Evolutionary conservation across 2,797 vertebrate species (phyloP).

Genomic region (Myoxocephalus aenaeus): DNA sequence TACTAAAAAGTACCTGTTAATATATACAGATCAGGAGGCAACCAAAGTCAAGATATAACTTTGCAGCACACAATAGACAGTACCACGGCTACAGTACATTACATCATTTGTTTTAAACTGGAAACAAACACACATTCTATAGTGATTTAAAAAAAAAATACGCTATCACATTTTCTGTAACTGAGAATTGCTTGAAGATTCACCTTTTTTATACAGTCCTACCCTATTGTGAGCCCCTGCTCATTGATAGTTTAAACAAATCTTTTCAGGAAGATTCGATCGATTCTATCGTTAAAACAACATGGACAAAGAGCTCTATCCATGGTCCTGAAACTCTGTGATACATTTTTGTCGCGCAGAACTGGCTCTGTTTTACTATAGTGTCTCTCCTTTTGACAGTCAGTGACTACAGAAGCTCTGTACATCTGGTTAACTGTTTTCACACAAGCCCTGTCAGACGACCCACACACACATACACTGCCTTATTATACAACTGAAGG

Average conservation of each 20-base stretch:
- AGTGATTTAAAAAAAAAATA: background rate
- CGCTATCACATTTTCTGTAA: background rate
- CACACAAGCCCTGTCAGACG: slow-evolving; percentile 6
- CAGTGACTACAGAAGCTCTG: slow-evolving; percentile 3
- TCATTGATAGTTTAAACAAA: background rate
- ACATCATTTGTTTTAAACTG: background rate
- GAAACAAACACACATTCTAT: background rate
- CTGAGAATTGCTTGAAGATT: background rate
- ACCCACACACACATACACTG: background rate
- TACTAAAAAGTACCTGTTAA: background rate
- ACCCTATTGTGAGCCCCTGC: background rate
- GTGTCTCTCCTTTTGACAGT: slow-evolving; percentile 5
- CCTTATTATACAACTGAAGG: slow-evolving; percentile 22
- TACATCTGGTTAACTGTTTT: slow-evolving; percentile 4
- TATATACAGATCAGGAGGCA: background rate
- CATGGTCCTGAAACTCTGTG: background rate
- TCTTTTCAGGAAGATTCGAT: background rate
- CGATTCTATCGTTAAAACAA: background rate
- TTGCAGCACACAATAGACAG: background rate
- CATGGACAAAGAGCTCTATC: background rate
- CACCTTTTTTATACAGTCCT: background rate
- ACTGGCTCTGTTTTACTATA: background rate
- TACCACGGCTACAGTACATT: too few species aligned
- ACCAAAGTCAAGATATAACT: background rate
- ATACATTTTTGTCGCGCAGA: background rate